These are phyloP conservation scores for Paracentrotus lividus DNA, from an alignment of 53 echinoderm and acorn worm species.

Conservation along the genomic window DNA sequence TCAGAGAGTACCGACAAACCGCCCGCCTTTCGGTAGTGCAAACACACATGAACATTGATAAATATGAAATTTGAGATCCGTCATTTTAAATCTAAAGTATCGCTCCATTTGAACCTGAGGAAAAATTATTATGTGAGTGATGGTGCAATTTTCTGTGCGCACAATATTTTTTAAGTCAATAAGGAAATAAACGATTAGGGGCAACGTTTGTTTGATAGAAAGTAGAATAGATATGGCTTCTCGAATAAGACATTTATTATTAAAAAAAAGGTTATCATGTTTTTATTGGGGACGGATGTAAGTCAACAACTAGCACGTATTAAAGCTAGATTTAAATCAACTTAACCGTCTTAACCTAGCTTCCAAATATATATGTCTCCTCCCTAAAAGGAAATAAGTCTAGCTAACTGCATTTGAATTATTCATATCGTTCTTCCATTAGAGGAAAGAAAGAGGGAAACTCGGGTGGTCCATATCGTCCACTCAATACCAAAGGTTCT, in stretches of 20 bases:
- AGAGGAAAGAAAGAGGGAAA: background rate
- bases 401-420: background rate
- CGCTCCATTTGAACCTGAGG: background rate
- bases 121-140: background rate
- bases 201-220: background rate
- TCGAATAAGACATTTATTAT: background rate
- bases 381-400: background rate
- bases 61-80: background rate
- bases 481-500: too few relatives aligned
- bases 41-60: conserved; percentile 30
- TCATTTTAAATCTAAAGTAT: background rate
- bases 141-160: conserved; percentile 14
- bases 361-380: background rate
- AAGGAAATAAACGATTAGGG: background rate
- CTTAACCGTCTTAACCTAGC: background rate
- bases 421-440: background rate
- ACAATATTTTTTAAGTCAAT: too few relatives aligned
- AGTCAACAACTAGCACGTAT: too few relatives aligned
- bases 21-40: conserved; percentile 8
- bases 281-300: background rate
- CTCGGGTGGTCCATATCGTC: background rate
- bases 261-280: too few relatives aligned
- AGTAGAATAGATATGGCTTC: background rate
- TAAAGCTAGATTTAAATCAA: too few relatives aligned
- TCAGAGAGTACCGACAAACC: conserved; percentile 20